Evolutionary conservation across 2,888 invertebrate species (phyloP), one percentile per base, ranked within the genome.

Genomic region (Ryuthela nishihirai): DNA sequence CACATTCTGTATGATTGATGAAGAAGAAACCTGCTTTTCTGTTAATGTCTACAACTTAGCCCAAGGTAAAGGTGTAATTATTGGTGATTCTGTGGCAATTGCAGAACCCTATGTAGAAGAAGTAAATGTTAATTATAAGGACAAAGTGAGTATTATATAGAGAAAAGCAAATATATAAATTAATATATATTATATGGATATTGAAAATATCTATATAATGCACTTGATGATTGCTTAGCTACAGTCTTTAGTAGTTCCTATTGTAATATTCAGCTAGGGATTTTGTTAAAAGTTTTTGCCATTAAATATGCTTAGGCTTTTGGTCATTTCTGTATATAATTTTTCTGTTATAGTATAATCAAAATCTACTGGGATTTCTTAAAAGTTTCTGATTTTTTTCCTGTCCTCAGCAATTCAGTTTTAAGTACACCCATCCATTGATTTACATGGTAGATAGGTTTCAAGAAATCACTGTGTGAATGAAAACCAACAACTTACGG

Each of bases 31-130:
- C 1, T 87, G 88, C 70, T 76, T 85, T 42, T 81, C 83, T 18
- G 88, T 90, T 58, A 86, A 86, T 1, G 83, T 91, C 40, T 92
- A 88, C 76, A 91, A 92, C 78, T 80, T 89, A 74, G 86, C 87
- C 6, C 82, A 83, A 70, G 87, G 87, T 0, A 83, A 83, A 71
- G 90, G 90, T 36, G 84, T 87, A 47, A 86, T 87, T 62, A 86
- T 91, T 56, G 90, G 90, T 1, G 89, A 92, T 76, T 81, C 84
- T 24, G 84, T 92, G 12, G 85, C 87, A 7, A 82, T 91, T 25
- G 34, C 32, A 26, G 54, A 62, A n/a, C 62, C 62, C 18, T 34
- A 39, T 35, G 46, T 62, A 7, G 49, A 62, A 34, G 29, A 53
- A 26, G 53, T 62, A 24, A 41, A 45, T 15, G 50, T 62, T n/a